These are phyloP conservation scores for rat (Rattus norvegicus) DNA, from an alignment of 2,113 vertebrate genomes.

Conservation along the genomic window DNA sequence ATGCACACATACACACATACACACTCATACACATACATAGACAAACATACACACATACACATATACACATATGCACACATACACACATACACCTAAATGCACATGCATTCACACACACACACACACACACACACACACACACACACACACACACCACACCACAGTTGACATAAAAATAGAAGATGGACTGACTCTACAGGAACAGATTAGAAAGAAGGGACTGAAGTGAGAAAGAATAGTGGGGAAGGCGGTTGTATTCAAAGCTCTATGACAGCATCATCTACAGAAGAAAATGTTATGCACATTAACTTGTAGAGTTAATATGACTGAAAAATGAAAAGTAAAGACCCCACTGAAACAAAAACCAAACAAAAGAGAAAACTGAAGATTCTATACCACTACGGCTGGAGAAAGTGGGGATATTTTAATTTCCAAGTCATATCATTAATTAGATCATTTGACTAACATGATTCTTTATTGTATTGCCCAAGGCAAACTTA, in stretches of 20 bases:
- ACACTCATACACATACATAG: too few species aligned
- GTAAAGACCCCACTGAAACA: too few species aligned
- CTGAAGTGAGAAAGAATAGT: neutral
- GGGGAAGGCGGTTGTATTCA: neutral
- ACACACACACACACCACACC: neutral
- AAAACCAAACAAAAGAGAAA: neutral
- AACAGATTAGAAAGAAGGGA: neutral
- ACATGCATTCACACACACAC: too few species aligned
- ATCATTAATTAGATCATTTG: neutral
- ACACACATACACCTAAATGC: too few species aligned
- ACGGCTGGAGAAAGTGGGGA: neutral
- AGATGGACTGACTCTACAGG: neutral
- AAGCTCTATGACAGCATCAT: too few species aligned
- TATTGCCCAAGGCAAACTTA: neutral
- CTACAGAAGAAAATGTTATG: neutral
- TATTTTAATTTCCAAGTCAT: conserved; percentile 23
- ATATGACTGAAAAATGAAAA: neutral
- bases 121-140: neutral
- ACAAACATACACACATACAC: too few species aligned
- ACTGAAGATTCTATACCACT: neutral
- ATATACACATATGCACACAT: too few species aligned
- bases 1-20: too few species aligned
- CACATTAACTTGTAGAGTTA: neutral
- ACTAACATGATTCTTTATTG: neutral
- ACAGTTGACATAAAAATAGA: neutral